Conservation (phyloP, 2,888 invertebrate species). For the Nomada hirtipes region DNA sequence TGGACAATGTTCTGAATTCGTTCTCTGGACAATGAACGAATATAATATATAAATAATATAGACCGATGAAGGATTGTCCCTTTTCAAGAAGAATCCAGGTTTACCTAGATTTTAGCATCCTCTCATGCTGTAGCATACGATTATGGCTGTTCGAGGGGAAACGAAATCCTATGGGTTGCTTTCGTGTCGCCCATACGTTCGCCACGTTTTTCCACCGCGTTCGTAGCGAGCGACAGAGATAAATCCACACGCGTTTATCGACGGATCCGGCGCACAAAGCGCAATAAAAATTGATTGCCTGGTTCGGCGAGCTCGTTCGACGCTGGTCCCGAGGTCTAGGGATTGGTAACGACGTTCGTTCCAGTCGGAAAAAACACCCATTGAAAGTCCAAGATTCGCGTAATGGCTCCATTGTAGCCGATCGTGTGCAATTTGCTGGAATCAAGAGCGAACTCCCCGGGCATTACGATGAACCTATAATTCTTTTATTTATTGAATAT, state of each 20-base stretch:
- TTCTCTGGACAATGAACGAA: too few species aligned
- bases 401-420: constrained; percentile 63
- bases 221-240: neutral
- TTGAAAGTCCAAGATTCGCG: too few species aligned
- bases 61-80: neutral
- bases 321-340: constrained; percentile 8
- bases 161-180: neutral
- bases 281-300: constrained; percentile 47
- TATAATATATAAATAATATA: too few species aligned
- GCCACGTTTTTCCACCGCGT: too few species aligned
- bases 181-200: neutral
- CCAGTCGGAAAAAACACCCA: too few species aligned
- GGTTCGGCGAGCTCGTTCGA: constrained; percentile 20
- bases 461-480: constrained; percentile 32
- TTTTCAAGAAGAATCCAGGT: neutral
- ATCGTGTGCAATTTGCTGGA: constrained; percentile 59
- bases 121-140: too few species aligned
- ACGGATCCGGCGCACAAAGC: constrained; percentile 33
- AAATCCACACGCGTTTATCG: constrained; percentile 34
- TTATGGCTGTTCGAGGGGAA: neutral
- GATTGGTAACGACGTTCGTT: constrained; percentile 18
- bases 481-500: too few species aligned
- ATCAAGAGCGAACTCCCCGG: constrained; percentile 60
- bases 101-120: neutral
- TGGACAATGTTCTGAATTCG: too few species aligned